Evolutionary conservation across 1,140 invertebrate species (phyloP), one percentile per base, ranked within the genome.

Genomic region (Manduca sexta): DNA sequence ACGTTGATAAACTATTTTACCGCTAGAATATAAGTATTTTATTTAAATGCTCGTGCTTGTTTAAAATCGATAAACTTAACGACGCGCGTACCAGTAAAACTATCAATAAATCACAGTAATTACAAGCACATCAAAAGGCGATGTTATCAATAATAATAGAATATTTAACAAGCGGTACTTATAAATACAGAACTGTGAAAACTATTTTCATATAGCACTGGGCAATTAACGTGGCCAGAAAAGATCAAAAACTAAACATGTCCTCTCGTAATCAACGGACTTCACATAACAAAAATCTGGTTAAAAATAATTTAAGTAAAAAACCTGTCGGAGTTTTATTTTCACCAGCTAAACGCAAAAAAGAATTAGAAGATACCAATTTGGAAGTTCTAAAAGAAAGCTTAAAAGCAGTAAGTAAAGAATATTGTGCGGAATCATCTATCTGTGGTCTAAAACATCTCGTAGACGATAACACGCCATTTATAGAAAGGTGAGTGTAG

Each of bases 361-460:
- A 11, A 35, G 1, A 35, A 35, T 26, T 26, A n/a, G n/a, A 35
- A 35, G n/a, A 35, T 12, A 35, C 33, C 10, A 34, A 45, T n/a
- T 45, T 60, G 31, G 52, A 68, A 14, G 61, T 49, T 10, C 49
- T 81, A 4, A 75, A 71, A 47, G 59, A 71, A 42, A 77, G 77
- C 39, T 10, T 81, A 11, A 81, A 69, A 49, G 57, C 56, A 1
- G 56, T 84, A 18, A 73, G 64, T 29, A 78, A 67, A 56, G 74
- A 81, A 34, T 84, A 84, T 64, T 84, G 81, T 41, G 58, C 64
- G 11, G 77, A 84, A 45, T 83, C 81, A 29, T 84, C 77, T 10
- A 83, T 84, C 4, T 70, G 69, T 50, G 81, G 81, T n/a, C 67
- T 84, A 2, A 84, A 84, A 39, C 75, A 84, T 55, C 60, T 84